These are phyloP conservation scores for Cosmorhoe ocellata DNA, from an alignment of 2,888 invertebrate species.

Conservation along the genomic window DNA sequence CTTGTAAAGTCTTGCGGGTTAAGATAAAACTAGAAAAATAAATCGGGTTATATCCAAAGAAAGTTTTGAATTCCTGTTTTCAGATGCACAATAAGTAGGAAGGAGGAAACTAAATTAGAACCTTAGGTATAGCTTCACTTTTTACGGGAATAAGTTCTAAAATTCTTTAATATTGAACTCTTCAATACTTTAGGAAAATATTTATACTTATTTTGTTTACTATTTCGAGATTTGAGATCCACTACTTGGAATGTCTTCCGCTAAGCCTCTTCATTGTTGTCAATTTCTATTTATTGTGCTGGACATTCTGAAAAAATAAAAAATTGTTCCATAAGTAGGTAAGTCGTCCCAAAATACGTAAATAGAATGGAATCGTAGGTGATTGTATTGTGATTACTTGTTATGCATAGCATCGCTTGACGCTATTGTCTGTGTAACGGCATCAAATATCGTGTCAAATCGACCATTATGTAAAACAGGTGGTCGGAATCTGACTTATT, in stretches of 20 bases:
- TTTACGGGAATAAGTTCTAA: neutral
- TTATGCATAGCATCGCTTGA: conserved; percentile 42
- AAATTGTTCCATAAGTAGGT: too few relatives aligned
- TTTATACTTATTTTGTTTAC: conserved; percentile 20
- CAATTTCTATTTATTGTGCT: conserved; percentile 52
- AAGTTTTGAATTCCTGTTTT: too few relatives aligned
- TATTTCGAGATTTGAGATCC: conserved; percentile 52
- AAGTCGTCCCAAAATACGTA: too few relatives aligned
- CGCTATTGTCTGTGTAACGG: conserved; percentile 57
- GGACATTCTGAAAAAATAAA: conserved; percentile 79
- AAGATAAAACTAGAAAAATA: too few relatives aligned
- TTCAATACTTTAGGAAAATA: conserved; percentile 10
- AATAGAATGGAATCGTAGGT: too few relatives aligned
- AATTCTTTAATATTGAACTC: too few relatives aligned
- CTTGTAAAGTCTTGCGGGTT: too few relatives aligned
- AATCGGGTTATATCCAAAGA: too few relatives aligned
- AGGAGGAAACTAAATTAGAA: too few relatives aligned
- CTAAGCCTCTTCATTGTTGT: conserved; percentile 35
- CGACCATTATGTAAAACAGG: conserved; percentile 46
- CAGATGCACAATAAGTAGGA: too few relatives aligned
- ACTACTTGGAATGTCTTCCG: conserved; percentile 44
- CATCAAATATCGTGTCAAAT: conserved; percentile 52
- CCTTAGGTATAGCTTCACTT: neutral
- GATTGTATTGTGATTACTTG: conserved; percentile 34
- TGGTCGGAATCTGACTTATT: conserved; percentile 37